phyloP scores from a whole-genome alignment of 2,888 invertebrate genomes.

The Sthenelais limicola region DNA sequence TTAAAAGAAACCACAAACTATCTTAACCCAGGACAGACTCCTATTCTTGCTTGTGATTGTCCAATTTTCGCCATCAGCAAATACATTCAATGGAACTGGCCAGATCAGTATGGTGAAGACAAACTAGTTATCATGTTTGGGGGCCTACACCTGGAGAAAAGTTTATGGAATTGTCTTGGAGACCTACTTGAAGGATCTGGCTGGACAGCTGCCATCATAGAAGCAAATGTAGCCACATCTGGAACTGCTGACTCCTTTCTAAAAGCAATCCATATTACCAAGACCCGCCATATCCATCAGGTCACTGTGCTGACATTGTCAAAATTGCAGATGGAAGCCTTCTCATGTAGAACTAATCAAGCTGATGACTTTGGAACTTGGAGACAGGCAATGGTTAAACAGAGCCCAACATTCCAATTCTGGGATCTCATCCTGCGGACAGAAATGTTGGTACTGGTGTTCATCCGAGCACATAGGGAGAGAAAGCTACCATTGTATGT shows the following conservation, averaged over 20 bases:
- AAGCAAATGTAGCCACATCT: no score
- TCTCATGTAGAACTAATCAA: background rate
- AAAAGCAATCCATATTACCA: background rate
- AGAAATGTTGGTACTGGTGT: constrained; percentile 13
- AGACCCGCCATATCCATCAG: no score
- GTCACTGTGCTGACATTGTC: background rate
- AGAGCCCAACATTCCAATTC: background rate
- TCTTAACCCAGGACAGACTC: no score
- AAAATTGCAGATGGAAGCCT: background rate
- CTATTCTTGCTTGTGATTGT: no score
- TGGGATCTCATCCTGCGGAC: background rate
- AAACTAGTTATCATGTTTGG: constrained; percentile 34
- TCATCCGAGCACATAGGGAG: constrained; percentile 40
- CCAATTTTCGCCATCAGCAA: no score
- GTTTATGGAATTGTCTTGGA: no score
- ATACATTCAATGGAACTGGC: no score
- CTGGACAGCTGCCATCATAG: background rate
- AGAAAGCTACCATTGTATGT: constrained; percentile 31
- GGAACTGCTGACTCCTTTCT: background rate
- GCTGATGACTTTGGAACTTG: background rate
- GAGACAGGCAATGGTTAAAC: no score
- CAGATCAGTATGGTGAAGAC: constrained; percentile 34
- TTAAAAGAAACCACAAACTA: no score
- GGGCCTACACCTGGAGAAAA: no score
- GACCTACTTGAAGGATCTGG: no score